phyloP scores from a whole-genome alignment of 1,140 invertebrate genomes.

The Listronotus oregonensis region DNA sequence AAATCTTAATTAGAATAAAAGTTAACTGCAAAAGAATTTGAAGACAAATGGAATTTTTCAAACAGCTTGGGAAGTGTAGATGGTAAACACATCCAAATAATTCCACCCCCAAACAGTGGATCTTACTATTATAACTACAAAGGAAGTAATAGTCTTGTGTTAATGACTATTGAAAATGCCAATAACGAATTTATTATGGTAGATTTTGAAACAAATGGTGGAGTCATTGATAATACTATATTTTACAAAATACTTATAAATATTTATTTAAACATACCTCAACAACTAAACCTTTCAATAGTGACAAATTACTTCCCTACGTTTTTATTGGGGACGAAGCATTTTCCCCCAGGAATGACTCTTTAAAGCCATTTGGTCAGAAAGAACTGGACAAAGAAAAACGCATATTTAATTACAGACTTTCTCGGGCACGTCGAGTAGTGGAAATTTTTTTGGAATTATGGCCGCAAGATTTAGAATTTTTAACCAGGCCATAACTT shows the following conservation, averaged over 20 bases:
- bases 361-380: not conserved
- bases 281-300: not conserved
- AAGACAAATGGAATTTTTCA: no score
- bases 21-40: no score
- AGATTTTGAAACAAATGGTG: not conserved
- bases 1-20: no score
- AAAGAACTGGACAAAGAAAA: not conserved
- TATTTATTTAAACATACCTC: not conserved
- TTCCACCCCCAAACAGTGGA: not conserved
- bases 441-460: not conserved
- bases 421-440: not conserved
- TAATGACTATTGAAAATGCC: not conserved
- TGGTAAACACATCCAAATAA: no score
- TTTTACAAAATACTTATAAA: not conserved
- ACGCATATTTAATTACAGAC: not conserved
- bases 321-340: no score
- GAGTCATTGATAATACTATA: not conserved
- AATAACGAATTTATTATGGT: not conserved
- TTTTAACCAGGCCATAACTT: not conserved
- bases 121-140: not conserved
- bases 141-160: not conserved
- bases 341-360: no score
- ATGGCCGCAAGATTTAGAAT: not conserved
- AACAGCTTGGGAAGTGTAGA: no score
- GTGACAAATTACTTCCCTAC: not conserved